Evolutionary conservation across 2,888 invertebrate species (phyloP).

Genomic region (Leptinotarsa haldemani): DNA sequence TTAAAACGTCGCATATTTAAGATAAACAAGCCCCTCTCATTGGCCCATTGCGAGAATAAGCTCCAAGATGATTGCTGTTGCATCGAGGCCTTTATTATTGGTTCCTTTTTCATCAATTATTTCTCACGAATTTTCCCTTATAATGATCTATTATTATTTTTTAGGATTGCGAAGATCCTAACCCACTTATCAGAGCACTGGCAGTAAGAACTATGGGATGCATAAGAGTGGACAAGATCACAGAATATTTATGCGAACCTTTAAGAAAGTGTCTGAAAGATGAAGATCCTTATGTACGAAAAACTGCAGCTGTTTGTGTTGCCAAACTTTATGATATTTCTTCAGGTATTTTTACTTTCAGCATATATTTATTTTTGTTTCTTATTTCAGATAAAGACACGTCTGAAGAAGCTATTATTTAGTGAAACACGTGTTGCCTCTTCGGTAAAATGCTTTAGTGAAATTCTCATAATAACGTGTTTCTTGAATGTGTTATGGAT

Average conservation of each 20-base stretch:
- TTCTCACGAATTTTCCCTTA: background rate
- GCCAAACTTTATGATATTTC: conserved; percentile 98
- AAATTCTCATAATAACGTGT: too few relatives aligned
- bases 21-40: too few relatives aligned
- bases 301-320: conserved; percentile 99
- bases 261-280: conserved; percentile 94
- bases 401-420: too few relatives aligned
- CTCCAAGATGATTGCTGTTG: too few relatives aligned
- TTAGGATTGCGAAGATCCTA: conserved; percentile 99
- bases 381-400: too few relatives aligned
- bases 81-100: too few relatives aligned
- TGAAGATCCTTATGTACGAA: conserved; percentile 97
- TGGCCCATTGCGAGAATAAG: too few relatives aligned
- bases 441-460: too few relatives aligned
- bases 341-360: conserved; percentile 65
- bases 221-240: conserved; percentile 99
- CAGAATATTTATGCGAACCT: conserved; percentile 98
- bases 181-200: conserved; percentile 96
- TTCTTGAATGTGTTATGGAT: too few relatives aligned
- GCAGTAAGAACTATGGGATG: conserved; percentile 99
- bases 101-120: background rate
- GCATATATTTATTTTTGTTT: too few relatives aligned
- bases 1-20: too few relatives aligned
- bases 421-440: too few relatives aligned
- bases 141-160: conserved; percentile 26